phyloP scores from a whole-genome alignment of 2,888 invertebrate genomes.

The Andrena bicolor region DNA sequence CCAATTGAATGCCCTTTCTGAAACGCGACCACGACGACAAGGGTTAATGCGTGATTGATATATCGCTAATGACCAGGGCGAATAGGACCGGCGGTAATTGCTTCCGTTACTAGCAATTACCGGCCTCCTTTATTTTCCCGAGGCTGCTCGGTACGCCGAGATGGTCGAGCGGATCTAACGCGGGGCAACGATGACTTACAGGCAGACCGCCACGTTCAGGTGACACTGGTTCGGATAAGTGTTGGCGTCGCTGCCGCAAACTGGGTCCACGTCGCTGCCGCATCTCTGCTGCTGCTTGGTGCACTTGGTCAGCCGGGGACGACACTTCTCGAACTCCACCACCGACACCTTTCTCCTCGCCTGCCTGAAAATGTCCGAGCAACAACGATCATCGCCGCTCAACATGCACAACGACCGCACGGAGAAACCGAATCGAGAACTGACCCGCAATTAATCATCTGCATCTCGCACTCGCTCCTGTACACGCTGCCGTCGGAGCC shows the following conservation, averaged over 20 bases:
- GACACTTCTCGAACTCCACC: slow-evolving; percentile 93
- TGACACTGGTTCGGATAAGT: slow-evolving; percentile 94
- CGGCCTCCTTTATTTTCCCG: neutral
- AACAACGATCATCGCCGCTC: neutral
- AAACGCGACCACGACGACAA: slow-evolving; percentile 67
- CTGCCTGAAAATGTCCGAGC: slow-evolving; percentile 72
- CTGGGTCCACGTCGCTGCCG: slow-evolving; percentile 89
- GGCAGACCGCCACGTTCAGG: slow-evolving; percentile 93
- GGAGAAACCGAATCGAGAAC: slow-evolving; percentile 68
- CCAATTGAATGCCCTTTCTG: slow-evolving; percentile 94
- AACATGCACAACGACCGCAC: neutral
- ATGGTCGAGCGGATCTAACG: no score
- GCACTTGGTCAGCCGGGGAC: slow-evolving; percentile 91
- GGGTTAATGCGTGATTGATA: slow-evolving; percentile 33
- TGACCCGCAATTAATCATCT: slow-evolving; percentile 95
- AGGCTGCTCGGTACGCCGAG: no score
- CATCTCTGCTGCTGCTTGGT: slow-evolving; percentile 90
- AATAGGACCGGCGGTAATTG: slow-evolving; percentile 6
- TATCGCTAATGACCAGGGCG: slow-evolving; percentile 21
- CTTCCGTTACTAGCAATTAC: slow-evolving; percentile 8
- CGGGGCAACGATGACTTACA: slow-evolving; percentile 87
- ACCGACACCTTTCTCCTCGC: slow-evolving; percentile 88
- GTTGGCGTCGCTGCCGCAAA: slow-evolving; percentile 96
- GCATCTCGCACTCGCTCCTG: slow-evolving; percentile 94
- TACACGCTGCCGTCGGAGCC: slow-evolving; percentile 96